These are phyloP conservation scores for Eubasilissa regina DNA, from an alignment of 1,140 invertebrate genomes.

Conservation along the genomic window DNA sequence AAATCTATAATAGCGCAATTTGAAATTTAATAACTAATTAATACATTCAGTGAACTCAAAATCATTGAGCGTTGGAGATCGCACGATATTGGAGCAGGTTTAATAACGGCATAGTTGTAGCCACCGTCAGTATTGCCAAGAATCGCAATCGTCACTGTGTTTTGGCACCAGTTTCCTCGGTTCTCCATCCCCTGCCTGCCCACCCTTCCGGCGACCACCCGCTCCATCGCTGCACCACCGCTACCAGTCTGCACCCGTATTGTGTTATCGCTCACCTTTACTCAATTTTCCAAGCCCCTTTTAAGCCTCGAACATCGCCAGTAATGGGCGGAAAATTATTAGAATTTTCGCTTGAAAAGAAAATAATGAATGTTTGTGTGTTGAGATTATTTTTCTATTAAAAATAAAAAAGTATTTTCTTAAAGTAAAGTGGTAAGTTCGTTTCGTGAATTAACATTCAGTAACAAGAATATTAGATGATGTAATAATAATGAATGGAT, in stretches of 20 bases:
- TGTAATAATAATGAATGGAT: no score
- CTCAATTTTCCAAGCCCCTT: background rate
- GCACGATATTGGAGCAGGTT: no score
- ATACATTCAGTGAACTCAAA: no score
- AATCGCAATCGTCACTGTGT: slow-evolving; percentile 7
- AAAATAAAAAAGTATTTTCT: no score
- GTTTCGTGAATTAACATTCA: no score
- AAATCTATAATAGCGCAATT: no score
- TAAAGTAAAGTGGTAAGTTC: no score
- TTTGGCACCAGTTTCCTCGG: background rate
- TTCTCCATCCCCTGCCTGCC: background rate
- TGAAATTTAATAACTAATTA: no score
- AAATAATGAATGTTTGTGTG: no score
- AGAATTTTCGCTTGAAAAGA: background rate
- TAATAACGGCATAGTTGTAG: slow-evolving; percentile 6
- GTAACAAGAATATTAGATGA: no score
- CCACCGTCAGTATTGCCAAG: background rate
- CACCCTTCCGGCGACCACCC: background rate
- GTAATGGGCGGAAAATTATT: slow-evolving; percentile 1
- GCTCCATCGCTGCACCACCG: background rate
- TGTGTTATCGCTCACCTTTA: slow-evolving; percentile 8
- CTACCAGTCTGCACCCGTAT: background rate
- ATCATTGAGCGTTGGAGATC: no score
- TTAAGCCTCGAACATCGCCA: slow-evolving; percentile 4
- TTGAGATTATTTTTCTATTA: no score